These are phyloP conservation scores for Aricia artaxerxes DNA, from an alignment of 2,888 invertebrate species.

Conservation along the genomic window DNA sequence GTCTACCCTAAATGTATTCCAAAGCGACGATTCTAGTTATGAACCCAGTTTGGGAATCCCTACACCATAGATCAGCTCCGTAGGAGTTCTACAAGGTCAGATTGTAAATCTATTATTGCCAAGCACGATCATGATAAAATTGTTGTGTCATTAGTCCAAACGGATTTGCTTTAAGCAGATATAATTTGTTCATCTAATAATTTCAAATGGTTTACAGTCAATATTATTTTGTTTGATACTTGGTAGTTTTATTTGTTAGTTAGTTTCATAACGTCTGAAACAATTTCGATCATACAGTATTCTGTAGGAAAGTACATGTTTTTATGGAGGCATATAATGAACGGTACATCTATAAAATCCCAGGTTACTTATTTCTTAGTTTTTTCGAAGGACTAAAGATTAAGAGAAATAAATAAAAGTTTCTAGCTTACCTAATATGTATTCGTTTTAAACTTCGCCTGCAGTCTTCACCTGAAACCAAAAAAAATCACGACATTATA, in stretches of 20 bases:
- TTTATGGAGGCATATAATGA: too few species aligned
- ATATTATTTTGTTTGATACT: too few species aligned
- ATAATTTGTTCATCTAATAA: not conserved
- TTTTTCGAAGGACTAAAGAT: not conserved
- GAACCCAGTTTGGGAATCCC: too few species aligned
- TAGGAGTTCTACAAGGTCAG: not conserved
- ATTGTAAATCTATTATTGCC: constrained; percentile 3
- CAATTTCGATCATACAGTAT: too few species aligned
- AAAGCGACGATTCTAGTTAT: too few species aligned
- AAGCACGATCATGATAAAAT: constrained; percentile 27
- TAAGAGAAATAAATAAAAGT: not conserved
- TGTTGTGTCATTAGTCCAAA: constrained; percentile 35
- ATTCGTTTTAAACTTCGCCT: not conserved
- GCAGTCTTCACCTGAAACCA: not conserved
- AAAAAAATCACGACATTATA: not conserved
- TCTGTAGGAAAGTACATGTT: too few species aligned
- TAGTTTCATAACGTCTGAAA: too few species aligned
- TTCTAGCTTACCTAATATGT: not conserved
- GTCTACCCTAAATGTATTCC: too few species aligned
- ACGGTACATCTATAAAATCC: too few species aligned
- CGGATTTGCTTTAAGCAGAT: constrained; percentile 24
- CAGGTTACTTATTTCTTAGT: too few species aligned
- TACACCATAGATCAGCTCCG: not conserved
- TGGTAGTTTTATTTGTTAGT: too few species aligned
- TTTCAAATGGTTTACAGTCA: too few species aligned